Base-by-base conservation (phyloP, 2,113 vertebrate genomes). In the Alosa alosa region DNA sequence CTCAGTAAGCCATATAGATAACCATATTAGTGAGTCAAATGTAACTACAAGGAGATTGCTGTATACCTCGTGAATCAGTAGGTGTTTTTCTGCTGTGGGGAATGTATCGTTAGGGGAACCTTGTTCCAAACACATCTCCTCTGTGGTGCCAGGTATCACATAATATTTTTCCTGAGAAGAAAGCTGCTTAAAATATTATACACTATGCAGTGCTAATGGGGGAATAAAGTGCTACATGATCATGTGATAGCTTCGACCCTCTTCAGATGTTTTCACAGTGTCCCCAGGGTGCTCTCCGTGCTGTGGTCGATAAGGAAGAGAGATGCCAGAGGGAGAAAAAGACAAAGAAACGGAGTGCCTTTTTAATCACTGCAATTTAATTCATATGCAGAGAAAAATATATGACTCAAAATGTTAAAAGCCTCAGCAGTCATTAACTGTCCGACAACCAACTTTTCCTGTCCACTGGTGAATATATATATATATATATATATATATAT, bases 281-380 rank as follows among this genome's bases (percentile, higher is more conserved):
- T 22, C 55, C 55, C 55, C 20, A 22, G 55, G 55, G 55, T 60
- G 50, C 15, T 22, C 64, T 36, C 7, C 36, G 6, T 31, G 25
- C 64, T 72, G 64, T 13, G 31, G 3, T 9, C 8, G 72, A 78
- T 78, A 39, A 78, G 72, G 72, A 39, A 78, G 13, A 36, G 11
- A 39, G 72, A 15, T 10, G 15, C 11, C 25, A 55, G 15, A 55
- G 31, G n/a, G 31, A 25, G 25, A 72, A 72, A 72, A 10, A 18
- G 39, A 17, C 39, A 13, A 17, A 31, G 1, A 39, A 46, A 44
- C 25, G 13, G 11, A 78, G 39, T 81, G 25, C 44, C n/a, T 84
- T 89, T 78, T 90, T 88, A 83, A 89, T 88, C 86, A 86, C 82
- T 86, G 84, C 81, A 41, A 75, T 91, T 91, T 91, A 91, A 84